Percentiles rank a stretch among this genome's conserved stretches.
Conservation (phyloP, 2,888 invertebrate species). For the Kuschelorhynchus macadamiae region DNA sequence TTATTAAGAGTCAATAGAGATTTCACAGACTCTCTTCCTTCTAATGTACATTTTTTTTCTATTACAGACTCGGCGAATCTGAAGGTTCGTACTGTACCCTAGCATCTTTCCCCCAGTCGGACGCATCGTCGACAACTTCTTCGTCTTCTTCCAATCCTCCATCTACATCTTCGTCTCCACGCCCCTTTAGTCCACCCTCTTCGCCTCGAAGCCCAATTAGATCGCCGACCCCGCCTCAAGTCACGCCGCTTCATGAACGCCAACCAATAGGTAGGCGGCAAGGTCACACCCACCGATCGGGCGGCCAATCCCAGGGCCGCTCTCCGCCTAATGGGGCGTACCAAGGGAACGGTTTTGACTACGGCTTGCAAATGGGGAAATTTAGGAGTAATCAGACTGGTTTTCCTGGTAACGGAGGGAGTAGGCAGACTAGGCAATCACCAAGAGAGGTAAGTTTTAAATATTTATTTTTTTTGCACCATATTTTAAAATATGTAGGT, state of each 20-base stretch:
- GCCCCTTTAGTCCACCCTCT: constrained; percentile 32
- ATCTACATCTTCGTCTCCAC: constrained; percentile 44
- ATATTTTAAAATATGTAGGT: not conserved
- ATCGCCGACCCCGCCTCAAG: constrained; percentile 56
- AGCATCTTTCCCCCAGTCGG: constrained; percentile 70
- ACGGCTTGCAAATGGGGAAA: constrained; percentile 50
- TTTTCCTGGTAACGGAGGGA: constrained; percentile 36
- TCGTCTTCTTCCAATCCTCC: constrained; percentile 49
- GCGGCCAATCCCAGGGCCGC: constrained; percentile 48
- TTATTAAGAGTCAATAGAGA: no score
- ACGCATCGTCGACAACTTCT: constrained; percentile 54
- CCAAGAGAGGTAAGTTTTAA: constrained; percentile 62
- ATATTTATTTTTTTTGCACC: not conserved
- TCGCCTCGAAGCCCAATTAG: constrained; percentile 35
- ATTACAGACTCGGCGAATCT: constrained; percentile 74
- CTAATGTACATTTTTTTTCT: no score
- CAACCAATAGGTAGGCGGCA: constrained; percentile 45
- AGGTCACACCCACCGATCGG: constrained; percentile 47
- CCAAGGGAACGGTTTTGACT: constrained; percentile 34
- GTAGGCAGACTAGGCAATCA: constrained; percentile 63
- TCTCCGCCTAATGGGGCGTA: constrained; percentile 27
- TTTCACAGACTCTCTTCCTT: no score
- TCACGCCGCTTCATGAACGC: constrained; percentile 27
- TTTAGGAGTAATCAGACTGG: constrained; percentile 55
- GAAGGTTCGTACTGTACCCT: constrained; percentile 76